A percentile compares a stretch with the other conserved stretches of the same genome.
Conservation (phyloP, 1,140 invertebrate species). For the Phthorimaea operculella region DNA sequence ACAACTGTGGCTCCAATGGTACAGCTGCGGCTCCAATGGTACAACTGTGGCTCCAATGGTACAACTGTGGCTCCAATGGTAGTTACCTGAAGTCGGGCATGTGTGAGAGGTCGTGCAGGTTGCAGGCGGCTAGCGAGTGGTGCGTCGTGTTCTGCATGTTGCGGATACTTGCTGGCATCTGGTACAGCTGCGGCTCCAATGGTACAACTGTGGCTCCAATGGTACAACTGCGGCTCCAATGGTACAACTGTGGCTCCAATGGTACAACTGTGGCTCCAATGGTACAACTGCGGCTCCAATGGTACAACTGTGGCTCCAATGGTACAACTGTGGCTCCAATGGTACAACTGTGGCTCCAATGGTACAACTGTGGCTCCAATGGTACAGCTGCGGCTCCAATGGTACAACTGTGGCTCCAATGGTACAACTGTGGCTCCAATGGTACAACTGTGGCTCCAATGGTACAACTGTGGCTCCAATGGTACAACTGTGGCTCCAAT, state of each 20-base stretch:
- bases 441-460: background rate
- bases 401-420: background rate
- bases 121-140: constrained; percentile 59
- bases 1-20: background rate
- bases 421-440: background rate
- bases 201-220: too few relatives aligned
- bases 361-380: background rate
- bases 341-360: background rate
- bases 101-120: constrained; percentile 77
- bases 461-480: too few relatives aligned
- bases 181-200: constrained; percentile 31
- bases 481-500: too few relatives aligned
- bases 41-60: too few relatives aligned
- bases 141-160: constrained; percentile 13
- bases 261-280: background rate
- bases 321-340: background rate
- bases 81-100: constrained; percentile 69
- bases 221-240: too few relatives aligned
- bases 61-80: background rate
- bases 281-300: background rate
- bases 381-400: background rate
- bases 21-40: background rate
- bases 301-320: background rate
- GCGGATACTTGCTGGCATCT: constrained; percentile 23
- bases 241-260: background rate